Conservation (phyloP, 2,888 invertebrate species). For the Acanthosepion lycidas region DNA sequence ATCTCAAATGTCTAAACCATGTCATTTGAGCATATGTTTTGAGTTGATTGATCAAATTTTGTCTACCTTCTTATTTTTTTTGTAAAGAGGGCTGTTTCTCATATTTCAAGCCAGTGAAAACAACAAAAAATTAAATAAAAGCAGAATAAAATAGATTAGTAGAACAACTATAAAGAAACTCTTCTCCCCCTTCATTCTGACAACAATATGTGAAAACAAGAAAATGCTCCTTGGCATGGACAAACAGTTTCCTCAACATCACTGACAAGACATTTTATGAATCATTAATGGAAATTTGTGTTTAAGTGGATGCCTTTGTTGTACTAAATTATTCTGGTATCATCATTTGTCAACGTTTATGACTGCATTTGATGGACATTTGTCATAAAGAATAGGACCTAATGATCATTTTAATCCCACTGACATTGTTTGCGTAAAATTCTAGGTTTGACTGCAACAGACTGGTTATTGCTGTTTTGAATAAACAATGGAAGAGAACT, state of each 20-base stretch:
- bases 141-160: background rate
- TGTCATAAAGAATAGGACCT: background rate
- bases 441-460: background rate
- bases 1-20: too few species aligned
- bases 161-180: background rate
- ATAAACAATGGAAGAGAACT: background rate
- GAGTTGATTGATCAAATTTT: too few species aligned
- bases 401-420: background rate
- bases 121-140: background rate
- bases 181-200: background rate
- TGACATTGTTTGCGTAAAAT: background rate
- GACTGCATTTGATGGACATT: conserved; percentile 18
- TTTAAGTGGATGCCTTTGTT: background rate
- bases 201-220: background rate
- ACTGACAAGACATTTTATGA: background rate
- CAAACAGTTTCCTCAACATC: background rate
- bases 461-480: background rate
- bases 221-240: background rate
- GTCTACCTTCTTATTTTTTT: too few species aligned
- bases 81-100: background rate
- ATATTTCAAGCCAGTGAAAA: background rate
- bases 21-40: too few species aligned
- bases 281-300: background rate
- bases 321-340: background rate
- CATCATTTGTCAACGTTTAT: background rate